Base-by-base conservation (phyloP, 1,140 invertebrate species). In the Proctacanthus coquilletti region DNA sequence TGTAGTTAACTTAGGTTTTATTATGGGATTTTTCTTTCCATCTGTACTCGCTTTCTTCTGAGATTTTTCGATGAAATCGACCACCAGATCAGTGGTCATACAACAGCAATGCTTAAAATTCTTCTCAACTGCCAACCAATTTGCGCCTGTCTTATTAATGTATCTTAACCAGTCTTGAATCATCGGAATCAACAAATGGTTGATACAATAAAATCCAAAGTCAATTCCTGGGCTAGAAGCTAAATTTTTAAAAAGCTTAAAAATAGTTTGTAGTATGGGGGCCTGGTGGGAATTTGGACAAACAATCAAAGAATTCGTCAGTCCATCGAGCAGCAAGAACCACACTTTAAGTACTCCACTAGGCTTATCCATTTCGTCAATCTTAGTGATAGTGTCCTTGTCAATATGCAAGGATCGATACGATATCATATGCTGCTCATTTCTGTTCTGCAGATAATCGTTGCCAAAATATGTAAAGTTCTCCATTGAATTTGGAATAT, bases 21-120 rank as follows among this genome's bases (percentile, higher is more conserved):
- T 25, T 15, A 11, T 23, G 10, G 15, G 4, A 9, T 15, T 58
- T 37, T 56, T 56, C 3, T 41, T 50, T 5, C 40, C 41, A 6
- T 40, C 46, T 1, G 46, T 45, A 18, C 48, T 18, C 0, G 48
- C 43, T 2, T 47, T 39, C 23, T 48, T 53, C 18, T 56, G 56
- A 2, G 54, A 58, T 10, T 55, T 57, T 42, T 60, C 56, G 18
- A 60, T 60, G 49, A 84, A 87, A 52, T 88, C 77, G 0, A 94
- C 87, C n/a, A 92, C 74, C 19, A 92, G 65, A 52, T 94, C 88
- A 4, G 85, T 86, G 18, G 83, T 81, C 48, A 89, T 75, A 10
- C 89, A 88, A 53, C 84, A 89, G 49, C 84, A 92, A 50, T 93
- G 87, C 53, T 92, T 93, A 50, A 92, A 94, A 56, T 88, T 91